Conservation (phyloP, 2,797 vertebrate genomes). For the Pseudomugil gertrudae region DNA sequence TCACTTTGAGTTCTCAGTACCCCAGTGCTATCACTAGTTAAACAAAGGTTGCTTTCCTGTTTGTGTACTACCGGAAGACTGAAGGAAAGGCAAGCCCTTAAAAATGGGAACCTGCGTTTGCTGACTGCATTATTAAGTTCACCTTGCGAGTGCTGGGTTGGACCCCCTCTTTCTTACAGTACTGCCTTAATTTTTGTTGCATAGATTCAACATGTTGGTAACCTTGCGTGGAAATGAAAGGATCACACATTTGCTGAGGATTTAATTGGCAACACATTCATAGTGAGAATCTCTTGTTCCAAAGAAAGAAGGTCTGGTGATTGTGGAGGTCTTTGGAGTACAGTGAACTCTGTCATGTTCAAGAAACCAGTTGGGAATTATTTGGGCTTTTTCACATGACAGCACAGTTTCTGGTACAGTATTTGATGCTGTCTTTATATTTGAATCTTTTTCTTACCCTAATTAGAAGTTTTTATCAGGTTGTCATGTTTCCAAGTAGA, state of each 20-base stretch:
- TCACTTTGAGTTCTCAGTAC: slow-evolving; percentile 27
- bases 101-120: slow-evolving; percentile 21
- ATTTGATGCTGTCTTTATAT: neutral
- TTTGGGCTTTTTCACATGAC: too few relatives aligned
- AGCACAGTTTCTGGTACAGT: too few relatives aligned
- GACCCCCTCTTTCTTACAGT: slow-evolving; percentile 2
- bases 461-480: neutral
- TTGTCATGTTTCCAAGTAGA: too few relatives aligned
- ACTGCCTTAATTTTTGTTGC: neutral
- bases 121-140: neutral
- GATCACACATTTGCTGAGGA: neutral
- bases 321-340: neutral
- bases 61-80: slow-evolving; percentile 62
- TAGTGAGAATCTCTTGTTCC: neutral
- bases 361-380: too few relatives aligned
- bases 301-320: neutral
- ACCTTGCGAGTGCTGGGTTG: neutral
- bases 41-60: slow-evolving; percentile 73
- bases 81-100: slow-evolving; percentile 47
- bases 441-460: neutral
- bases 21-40: slow-evolving; percentile 62
- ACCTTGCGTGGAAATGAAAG: neutral
- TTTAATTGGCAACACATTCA: neutral
- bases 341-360: neutral
- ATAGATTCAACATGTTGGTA: neutral